Conservation (phyloP, 2,888 invertebrate species). For the Enchytraeus crypticus region DNA sequence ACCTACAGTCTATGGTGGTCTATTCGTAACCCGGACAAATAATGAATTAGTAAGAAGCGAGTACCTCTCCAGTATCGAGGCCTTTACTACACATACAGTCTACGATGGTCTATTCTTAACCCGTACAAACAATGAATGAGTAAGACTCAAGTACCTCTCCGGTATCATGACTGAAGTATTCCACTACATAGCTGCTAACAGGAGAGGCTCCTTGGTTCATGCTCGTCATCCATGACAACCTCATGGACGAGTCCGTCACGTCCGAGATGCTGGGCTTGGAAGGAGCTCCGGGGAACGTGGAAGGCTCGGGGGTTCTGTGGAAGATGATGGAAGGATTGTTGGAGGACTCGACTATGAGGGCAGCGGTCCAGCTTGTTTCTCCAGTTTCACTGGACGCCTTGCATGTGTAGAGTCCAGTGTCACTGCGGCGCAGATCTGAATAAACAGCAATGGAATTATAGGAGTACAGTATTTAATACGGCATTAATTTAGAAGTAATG, state of each 20-base stretch:
- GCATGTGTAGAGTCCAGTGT: constrained; percentile 72
- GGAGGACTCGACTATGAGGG: constrained; percentile 39
- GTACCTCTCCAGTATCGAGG: no score
- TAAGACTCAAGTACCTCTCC: no score
- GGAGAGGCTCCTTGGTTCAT: constrained; percentile 28
- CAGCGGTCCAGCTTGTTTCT: constrained; percentile 54
- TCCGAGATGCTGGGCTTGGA: constrained; percentile 20
- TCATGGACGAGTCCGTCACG: constrained; percentile 23
- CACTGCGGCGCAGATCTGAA: constrained; percentile 61
- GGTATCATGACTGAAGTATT: constrained; percentile 54
- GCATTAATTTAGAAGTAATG: no score
- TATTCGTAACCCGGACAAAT: no score
- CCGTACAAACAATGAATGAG: no score
- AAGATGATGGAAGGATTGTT: constrained; percentile 50
- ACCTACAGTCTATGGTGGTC: no score
- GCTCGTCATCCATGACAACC: constrained; percentile 26
- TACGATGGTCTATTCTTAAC: neutral
- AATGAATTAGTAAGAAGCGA: no score
- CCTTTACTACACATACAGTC: neutral
- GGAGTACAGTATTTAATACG: no score
- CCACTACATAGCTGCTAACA: constrained; percentile 25
- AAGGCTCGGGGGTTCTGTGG: constrained; percentile 28
- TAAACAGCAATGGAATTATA: no score
- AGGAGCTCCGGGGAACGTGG: constrained; percentile 30
- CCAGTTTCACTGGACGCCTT: constrained; percentile 70